Conservation (phyloP, 2,113 vertebrate species). For the pig (Sus scrofa) region T2T-Sscrofa CM000813.6:122558001-122558500, state of each 20-base stretch:
- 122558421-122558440: neutral
- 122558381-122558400: too few species aligned
- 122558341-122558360: too few species aligned
- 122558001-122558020: conserved; percentile 38
- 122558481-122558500: conserved; percentile 32
- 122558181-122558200: conserved; percentile 25
- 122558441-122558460: conserved; percentile 31
- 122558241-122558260: too few species aligned
- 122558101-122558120: neutral
- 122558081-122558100: conserved; percentile 52
- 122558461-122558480: neutral
- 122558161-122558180: conserved; percentile 51
- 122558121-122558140: neutral
- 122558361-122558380: too few species aligned
- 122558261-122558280: too few species aligned
- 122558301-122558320: too few species aligned
- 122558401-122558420: too few species aligned
- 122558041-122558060: neutral
- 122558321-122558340: too few species aligned
- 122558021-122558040: neutral
- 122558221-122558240: too few species aligned
- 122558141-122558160: neutral
- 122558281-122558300: too few species aligned
- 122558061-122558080: conserved; percentile 33
- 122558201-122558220: neutral